A percentile compares a stretch with the other conserved stretches of the same genome.
Evolutionary conservation across 2,888 invertebrate genomes (phyloP).

Genomic region (Pachliopta kotzebuea): DNA sequence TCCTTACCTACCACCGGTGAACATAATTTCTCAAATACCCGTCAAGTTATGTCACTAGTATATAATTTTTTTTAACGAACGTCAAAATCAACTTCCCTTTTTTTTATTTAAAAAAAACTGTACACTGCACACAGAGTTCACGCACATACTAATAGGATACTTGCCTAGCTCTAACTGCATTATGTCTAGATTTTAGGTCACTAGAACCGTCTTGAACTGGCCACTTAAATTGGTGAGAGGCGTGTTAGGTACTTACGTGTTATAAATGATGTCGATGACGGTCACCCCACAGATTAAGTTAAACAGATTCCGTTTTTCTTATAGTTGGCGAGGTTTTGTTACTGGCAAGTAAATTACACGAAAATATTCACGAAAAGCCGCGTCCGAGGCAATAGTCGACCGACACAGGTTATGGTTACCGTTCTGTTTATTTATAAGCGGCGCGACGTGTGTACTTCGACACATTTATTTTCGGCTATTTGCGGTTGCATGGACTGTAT

Average conservation of each 20-base stretch:
- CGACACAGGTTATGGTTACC: slow-evolving; percentile 31
- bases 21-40: slow-evolving; percentile 19
- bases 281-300: slow-evolving; percentile 12
- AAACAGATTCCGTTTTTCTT: slow-evolving; percentile 19
- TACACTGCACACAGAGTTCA: background rate
- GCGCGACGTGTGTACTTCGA: slow-evolving; percentile 25
- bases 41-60: slow-evolving; percentile 32
- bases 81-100: slow-evolving; percentile 17
- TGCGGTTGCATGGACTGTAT: slow-evolving; percentile 31
- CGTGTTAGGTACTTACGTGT: slow-evolving; percentile 38
- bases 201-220: slow-evolving; percentile 43
- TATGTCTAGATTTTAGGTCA: slow-evolving; percentile 65
- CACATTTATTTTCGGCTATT: slow-evolving; percentile 32
- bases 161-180: slow-evolving; percentile 58
- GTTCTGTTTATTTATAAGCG: slow-evolving; percentile 30
- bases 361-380: slow-evolving; percentile 21
- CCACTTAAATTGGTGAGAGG: slow-evolving; percentile 38
- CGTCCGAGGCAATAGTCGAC: slow-evolving; percentile 11
- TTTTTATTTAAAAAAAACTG: background rate
- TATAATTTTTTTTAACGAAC: slow-evolving; percentile 18
- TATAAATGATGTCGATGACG: slow-evolving; percentile 23
- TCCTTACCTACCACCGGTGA: slow-evolving; percentile 40
- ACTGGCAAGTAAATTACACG: slow-evolving; percentile 18
- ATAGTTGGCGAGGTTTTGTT: slow-evolving; percentile 8
- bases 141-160: slow-evolving; percentile 26